Percentiles rank a stretch among this genome's conserved stretches.
Evolutionary conservation across 2,888 invertebrate genomes (phyloP).

Genomic region (Conomelus anceps): DNA sequence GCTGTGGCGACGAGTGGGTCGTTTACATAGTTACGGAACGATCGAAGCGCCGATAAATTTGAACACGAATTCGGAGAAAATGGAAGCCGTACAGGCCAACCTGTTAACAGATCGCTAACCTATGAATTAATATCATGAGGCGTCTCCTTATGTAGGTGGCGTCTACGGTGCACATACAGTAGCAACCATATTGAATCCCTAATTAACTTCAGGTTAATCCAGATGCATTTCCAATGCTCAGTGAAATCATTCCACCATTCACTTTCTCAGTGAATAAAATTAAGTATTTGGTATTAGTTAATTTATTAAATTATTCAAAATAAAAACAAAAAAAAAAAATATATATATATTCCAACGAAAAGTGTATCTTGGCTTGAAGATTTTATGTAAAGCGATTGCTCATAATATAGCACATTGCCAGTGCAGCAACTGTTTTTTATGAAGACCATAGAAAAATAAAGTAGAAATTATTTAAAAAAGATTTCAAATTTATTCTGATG

Average conservation of each 20-base stretch:
- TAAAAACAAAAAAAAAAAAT: too few relatives aligned
- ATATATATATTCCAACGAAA: too few relatives aligned
- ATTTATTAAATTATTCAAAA: neutral
- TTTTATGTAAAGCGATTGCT: too few relatives aligned
- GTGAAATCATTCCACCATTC: neutral
- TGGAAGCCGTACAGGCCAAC: neutral
- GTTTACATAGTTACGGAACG: neutral
- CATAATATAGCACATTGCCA: too few relatives aligned
- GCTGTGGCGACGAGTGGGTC: neutral
- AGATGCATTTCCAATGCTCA: neutral
- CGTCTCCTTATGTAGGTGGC: neutral
- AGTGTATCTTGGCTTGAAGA: too few relatives aligned
- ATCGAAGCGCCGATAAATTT: neutral
- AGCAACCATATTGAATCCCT: too few relatives aligned
- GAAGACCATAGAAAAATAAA: too few relatives aligned
- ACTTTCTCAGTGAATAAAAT: neutral
- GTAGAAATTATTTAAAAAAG: too few relatives aligned
- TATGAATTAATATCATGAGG: neutral
- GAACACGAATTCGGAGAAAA: neutral
- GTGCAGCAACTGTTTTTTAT: too few relatives aligned
- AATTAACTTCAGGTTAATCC: neutral
- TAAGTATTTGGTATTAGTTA: too few relatives aligned
- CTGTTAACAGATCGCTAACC: neutral
- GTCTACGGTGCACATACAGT: neutral
- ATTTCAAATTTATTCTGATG: too few relatives aligned